Evolutionary conservation across 2,888 invertebrate species (phyloP), one percentile per base, ranked within the genome.

Genomic region (Lithophane semibrunnea): DNA sequence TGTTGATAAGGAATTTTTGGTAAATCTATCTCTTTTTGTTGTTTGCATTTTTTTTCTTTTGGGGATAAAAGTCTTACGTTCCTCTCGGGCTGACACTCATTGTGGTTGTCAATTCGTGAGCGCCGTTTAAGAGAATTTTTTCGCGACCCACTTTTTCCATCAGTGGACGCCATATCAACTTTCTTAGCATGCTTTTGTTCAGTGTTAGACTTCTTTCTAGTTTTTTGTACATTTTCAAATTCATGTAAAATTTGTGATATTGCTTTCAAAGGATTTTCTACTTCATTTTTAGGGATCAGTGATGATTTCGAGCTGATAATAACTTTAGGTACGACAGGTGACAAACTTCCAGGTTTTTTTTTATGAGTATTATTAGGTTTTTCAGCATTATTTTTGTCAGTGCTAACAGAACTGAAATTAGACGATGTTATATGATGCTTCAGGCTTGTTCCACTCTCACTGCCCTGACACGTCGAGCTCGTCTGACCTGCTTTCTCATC

Each of bases 211-310:
- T 90, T 94, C 42, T 91, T 89, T 83, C 91, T 92, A n/a, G 82
- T 91, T 82, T 93, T 95, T 88, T 95, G 94, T 13, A 94, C 93
- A 77, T 92, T 93, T 61, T 96, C 95, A 75, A 96, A 92, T 86
- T 95, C 94, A 67, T 94, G 94, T 54, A 96, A 89, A 64, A 96
- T 83, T 87, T 95, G 94, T 49, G 96, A 95, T 86, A 96, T 95
- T 37, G 95, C 94, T 91, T 93, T 94, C 52, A 96, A 89, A 42
- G 96, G 95, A 86, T 95, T 95, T 18, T 93, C 92, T 7, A 58
- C 56, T 54, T 94, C 92, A 12, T 75, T 16, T 84, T 92, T 93
- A 3, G 79, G 64, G 13, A 73, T 74, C 58, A 88, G 73, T 75
- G 91, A 91, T 54, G 88, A 66, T 89, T 95, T 96, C 0, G 93